Evolutionary conservation across 35 echinoderm and acorn worm genomes (phyloP).

Genomic region (Strongylocentrotus purpuratus): DNA sequence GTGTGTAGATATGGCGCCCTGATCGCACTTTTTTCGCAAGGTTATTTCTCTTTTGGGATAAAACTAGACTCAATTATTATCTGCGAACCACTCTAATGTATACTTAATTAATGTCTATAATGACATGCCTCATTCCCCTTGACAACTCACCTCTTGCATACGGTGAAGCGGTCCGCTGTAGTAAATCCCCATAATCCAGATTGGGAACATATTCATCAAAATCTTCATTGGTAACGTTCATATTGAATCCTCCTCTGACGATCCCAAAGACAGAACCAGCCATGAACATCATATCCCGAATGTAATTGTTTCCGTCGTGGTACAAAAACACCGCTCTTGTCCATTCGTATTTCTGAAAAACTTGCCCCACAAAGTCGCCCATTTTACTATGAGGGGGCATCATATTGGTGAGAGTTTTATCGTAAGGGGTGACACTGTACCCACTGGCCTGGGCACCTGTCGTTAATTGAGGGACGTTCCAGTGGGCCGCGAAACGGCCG

Average conservation of each 20-base stretch:
- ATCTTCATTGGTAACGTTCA: conserved; percentile 17
- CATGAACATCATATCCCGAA: conserved; percentile 42
- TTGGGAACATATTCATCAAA: conserved; percentile 5
- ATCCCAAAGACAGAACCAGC: not conserved
- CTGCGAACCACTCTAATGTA: not conserved
- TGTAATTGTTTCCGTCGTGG: conserved; percentile 55
- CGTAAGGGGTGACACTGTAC: conserved; percentile 26
- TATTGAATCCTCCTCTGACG: not conserved
- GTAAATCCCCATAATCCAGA: conserved; percentile 53
- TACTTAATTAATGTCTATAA: not conserved
- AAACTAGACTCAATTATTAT: not conserved
- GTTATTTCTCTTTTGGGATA: too few relatives aligned
- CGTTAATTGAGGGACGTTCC: conserved; percentile 79
- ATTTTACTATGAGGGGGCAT: conserved; percentile 50
- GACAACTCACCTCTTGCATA: conserved; percentile 52
- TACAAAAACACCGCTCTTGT: conserved; percentile 45
- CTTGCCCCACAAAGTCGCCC: conserved; percentile 31
- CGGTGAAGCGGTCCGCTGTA: not conserved
- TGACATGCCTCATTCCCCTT: not conserved
- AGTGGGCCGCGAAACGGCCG: conserved; percentile 68
- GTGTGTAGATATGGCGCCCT: too few relatives aligned
- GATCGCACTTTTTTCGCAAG: too few relatives aligned
- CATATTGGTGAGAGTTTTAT: conserved; percentile 55
- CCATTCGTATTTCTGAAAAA: conserved; percentile 50
- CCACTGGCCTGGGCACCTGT: conserved; percentile 68